Evolutionary conservation across 2,797 vertebrate genomes (phyloP).

Genomic region (Micrastur ruficollis): DNA sequence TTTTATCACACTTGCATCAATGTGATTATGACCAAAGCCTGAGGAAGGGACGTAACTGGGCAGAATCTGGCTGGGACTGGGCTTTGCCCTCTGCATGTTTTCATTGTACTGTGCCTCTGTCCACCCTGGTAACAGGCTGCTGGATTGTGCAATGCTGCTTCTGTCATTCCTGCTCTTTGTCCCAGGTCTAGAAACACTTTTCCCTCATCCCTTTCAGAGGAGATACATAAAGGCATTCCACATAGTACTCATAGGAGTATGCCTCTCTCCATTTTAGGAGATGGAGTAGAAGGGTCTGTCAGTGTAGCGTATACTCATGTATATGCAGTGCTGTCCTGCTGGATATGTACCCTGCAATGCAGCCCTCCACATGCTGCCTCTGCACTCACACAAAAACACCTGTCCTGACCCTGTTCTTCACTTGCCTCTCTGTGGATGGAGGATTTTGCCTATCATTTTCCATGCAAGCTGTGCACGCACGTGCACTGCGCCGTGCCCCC

Average conservation of each 20-base stretch:
- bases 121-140: not conserved
- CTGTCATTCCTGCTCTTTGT: not conserved
- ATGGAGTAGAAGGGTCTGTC: not conserved
- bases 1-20: not conserved
- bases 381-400: not conserved
- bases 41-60: not conserved
- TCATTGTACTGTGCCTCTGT: not conserved
- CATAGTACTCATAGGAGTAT: not conserved
- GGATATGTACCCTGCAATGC: not conserved
- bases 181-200: not conserved
- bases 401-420: not conserved
- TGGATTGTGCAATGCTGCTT: not conserved
- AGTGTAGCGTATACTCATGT: not conserved
- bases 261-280: not conserved
- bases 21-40: not conserved
- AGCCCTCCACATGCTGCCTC: not conserved
- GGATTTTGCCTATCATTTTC: not conserved
- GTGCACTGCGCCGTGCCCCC: not conserved
- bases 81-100: not conserved
- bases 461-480: not conserved
- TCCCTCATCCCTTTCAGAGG: not conserved
- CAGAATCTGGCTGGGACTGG: not conserved
- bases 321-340: not conserved
- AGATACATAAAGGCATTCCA: not conserved
- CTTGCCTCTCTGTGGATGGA: not conserved